Evolutionary conservation across 2,797 vertebrate genomes (phyloP), one percentile per base, ranked within the genome.

Genomic region (Sebastolobus alascanus): DNA sequence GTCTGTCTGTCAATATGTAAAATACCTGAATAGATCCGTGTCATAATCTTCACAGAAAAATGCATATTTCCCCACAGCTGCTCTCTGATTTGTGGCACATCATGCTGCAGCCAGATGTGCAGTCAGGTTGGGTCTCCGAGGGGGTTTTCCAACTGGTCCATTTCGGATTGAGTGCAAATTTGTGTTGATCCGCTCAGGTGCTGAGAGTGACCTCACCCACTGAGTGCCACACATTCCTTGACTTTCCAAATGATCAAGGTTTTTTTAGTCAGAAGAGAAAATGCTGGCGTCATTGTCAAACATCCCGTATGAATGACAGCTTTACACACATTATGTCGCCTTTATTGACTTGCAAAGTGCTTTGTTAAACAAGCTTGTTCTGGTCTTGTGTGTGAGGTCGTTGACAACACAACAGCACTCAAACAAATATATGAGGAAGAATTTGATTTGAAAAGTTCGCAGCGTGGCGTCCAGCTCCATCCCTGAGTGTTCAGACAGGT

Each of bases 331-430:
- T 50, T 50, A 50, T 20, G 9, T 50, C 13, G 13, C 3, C 20
- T 16, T 16, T 56, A n/a, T 65, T 29, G 25, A 20, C 10, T 40
- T 64, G 50, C 10, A 5, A 8, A 29, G 31, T 7, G 29, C 20
- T 6, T 18, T 20, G 33, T 22, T 25, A 2, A 65, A 46, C 10
- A 18, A 2, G 22, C 56, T 8, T 50, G 46, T 54, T 61, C 10
- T 8, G 27, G 11, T 79, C 33, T 25, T 9, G 2, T 55, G 59
- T 77, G 43, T 80, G 58, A 25, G 25, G n/a, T 59, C 50, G 58
- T 50, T 50, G 7, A 61, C n/a, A 22, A 69, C 54, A 14, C 50
- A 33, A 13, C 20, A 52, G 6, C 60, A 37, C 13, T 6, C 5
- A 43, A 27, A 68, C 50, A 43, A 16, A 16, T 5, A 25, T 13